Evolutionary conservation across 2,888 invertebrate species (phyloP).

Genomic region (Cantharis lateralis): DNA sequence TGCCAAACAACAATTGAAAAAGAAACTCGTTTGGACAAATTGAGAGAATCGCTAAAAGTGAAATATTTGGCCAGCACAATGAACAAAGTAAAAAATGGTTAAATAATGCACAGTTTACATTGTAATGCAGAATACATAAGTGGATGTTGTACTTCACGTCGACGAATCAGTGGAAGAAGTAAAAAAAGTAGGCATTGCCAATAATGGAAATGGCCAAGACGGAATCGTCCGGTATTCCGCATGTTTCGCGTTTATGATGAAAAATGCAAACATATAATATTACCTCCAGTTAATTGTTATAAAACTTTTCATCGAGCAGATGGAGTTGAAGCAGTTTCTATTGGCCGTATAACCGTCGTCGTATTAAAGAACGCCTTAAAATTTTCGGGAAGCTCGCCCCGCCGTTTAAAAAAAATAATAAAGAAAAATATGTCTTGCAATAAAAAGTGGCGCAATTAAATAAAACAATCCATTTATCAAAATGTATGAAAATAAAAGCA

Average conservation of each 20-base stretch:
- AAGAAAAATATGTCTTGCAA: not conserved
- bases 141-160: not conserved
- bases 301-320: not conserved
- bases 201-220: not conserved
- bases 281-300: not conserved
- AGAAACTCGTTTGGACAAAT: not conserved
- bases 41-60: not conserved
- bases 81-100: not conserved
- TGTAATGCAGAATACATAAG: not conserved
- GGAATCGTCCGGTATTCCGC: not conserved
- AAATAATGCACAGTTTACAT: not conserved
- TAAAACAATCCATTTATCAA: not conserved
- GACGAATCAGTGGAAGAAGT: not conserved
- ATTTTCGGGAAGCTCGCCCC: not conserved
- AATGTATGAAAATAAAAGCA: not conserved
- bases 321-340: not conserved
- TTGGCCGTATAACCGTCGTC: not conserved
- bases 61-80: not conserved
- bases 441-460: not conserved
- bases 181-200: not conserved
- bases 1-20: not conserved
- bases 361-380: not conserved
- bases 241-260: not conserved
- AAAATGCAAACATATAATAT: not conserved
- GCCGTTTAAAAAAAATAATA: not conserved